Evolutionary conservation across 2,113 vertebrate genomes (phyloP).

Genomic region (Copsychus sechellarum): DNA sequence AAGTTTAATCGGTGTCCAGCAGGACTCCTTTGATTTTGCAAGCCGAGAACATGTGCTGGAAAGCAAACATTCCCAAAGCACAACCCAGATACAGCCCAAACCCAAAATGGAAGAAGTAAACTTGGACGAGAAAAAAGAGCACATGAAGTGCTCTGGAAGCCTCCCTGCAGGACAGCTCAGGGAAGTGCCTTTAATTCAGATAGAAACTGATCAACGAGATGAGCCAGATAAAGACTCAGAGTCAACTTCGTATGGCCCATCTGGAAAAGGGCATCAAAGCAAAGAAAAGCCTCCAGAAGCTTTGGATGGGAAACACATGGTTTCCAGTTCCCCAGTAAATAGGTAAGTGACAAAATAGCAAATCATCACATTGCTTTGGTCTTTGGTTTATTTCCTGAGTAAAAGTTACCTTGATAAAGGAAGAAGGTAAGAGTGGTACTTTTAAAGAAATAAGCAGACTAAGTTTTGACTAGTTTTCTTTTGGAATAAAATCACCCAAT

Average conservation of each 20-base stretch:
- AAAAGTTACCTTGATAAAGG: background rate
- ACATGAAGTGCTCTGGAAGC: background rate
- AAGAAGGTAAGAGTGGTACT: background rate
- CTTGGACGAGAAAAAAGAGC: slow-evolving; percentile 64
- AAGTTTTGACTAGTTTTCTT: background rate
- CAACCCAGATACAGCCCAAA: slow-evolving; percentile 53
- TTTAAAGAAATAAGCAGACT: background rate
- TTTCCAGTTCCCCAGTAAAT: slow-evolving; percentile 19
- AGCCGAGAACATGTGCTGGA: slow-evolving; percentile 64
- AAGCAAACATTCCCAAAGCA: slow-evolving; percentile 56
- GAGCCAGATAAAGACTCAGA: slow-evolving; percentile 58
- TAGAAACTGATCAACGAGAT: slow-evolving; percentile 89
- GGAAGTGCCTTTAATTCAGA: slow-evolving; percentile 95
- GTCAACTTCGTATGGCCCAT: background rate
- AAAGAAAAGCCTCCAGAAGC: slow-evolving; percentile 61
- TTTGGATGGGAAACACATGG: slow-evolving; percentile 28
- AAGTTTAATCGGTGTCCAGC: slow-evolving; percentile 71
- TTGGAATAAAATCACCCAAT: background rate
- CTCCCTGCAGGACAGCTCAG: slow-evolving; percentile 62
- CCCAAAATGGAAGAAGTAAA: slow-evolving; percentile 42
- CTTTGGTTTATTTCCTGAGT: background rate
- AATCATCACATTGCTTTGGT: background rate
- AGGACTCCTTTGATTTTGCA: slow-evolving; percentile 64
- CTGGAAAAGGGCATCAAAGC: slow-evolving; percentile 3
- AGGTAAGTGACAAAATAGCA: slow-evolving; percentile 73